Conservation (phyloP, 2,888 invertebrate species). For the Trachelus troglodyta region DNA sequence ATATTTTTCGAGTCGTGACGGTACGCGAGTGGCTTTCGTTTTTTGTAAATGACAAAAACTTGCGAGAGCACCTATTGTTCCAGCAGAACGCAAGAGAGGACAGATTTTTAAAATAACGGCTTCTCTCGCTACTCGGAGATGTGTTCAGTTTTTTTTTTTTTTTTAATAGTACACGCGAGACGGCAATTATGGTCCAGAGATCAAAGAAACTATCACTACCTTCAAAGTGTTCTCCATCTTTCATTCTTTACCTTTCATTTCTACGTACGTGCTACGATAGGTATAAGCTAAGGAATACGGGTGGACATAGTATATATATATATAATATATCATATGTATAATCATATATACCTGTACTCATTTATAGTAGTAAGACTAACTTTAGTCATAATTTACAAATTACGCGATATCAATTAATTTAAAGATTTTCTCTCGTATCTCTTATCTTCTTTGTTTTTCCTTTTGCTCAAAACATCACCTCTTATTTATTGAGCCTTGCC, state of each 20-base stretch:
- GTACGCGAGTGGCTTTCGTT: neutral
- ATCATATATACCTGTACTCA: constrained; percentile 17
- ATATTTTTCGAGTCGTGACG: neutral
- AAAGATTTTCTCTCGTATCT: neutral
- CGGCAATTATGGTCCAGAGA: constrained; percentile 43
- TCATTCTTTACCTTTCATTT: constrained; percentile 25
- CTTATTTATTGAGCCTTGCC: neutral
- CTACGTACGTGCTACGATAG: neutral
- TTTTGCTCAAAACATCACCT: neutral
- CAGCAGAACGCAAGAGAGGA: neutral
- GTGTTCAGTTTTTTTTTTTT: neutral
- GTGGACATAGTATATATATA: constrained; percentile 35
- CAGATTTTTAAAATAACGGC: neutral
- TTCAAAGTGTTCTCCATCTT: constrained; percentile 23
- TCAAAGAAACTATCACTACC: constrained; percentile 42
- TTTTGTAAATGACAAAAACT: neutral
- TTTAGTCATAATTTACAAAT: constrained; percentile 38
- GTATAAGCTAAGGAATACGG: constrained; percentile 8
- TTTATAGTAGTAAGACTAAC: constrained; percentile 27
- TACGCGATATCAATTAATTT: constrained; percentile 3
- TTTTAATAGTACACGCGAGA: constrained; percentile 1
- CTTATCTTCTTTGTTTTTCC: neutral
- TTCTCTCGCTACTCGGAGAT: neutral
- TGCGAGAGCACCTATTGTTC: neutral
- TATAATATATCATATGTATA: neutral